Conservation (phyloP, 2,113 vertebrate genomes). For the Lepisosteus osseus region DNA sequence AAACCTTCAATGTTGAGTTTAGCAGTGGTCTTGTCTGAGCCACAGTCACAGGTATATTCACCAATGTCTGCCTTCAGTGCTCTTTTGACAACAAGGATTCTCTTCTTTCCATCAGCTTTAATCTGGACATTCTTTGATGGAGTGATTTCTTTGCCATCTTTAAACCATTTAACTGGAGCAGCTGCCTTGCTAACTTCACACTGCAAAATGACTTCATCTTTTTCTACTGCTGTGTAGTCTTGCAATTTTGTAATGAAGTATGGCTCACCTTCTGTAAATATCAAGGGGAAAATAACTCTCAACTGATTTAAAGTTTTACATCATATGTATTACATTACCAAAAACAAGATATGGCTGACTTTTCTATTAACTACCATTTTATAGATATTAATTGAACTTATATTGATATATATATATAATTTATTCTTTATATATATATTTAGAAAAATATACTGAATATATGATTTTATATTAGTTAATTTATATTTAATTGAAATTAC, state of each 20-base stretch:
- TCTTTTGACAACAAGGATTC: conserved; percentile 81
- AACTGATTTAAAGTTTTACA: conserved; percentile 45
- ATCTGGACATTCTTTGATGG: conserved; percentile 85
- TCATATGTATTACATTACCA: too few species aligned
- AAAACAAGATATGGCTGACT: too few species aligned
- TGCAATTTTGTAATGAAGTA: conserved; percentile 94
- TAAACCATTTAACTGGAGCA: conserved; percentile 89
- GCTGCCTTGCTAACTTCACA: conserved; percentile 90
- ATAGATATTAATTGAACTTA: too few species aligned
- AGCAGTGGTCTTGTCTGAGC: conserved; percentile 87
- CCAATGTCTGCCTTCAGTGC: conserved; percentile 79
- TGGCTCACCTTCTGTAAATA: conserved; percentile 84
- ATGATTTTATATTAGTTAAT: conserved; percentile 24
- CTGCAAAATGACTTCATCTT: conserved; percentile 85
- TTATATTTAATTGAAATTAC: not conserved
- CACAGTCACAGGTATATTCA: conserved; percentile 87
- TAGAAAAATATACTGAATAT: too few species aligned
- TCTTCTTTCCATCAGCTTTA: conserved; percentile 85
- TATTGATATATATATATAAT: too few species aligned
- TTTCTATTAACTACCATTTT: too few species aligned
- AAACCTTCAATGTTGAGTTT: conserved; percentile 91
- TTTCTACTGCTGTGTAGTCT: conserved; percentile 91
- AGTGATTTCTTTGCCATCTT: conserved; percentile 83
- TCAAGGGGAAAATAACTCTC: not conserved
- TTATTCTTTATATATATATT: too few species aligned